Conservation (phyloP, 2,888 invertebrate genomes). For the Megastigmus dorsalis region DNA sequence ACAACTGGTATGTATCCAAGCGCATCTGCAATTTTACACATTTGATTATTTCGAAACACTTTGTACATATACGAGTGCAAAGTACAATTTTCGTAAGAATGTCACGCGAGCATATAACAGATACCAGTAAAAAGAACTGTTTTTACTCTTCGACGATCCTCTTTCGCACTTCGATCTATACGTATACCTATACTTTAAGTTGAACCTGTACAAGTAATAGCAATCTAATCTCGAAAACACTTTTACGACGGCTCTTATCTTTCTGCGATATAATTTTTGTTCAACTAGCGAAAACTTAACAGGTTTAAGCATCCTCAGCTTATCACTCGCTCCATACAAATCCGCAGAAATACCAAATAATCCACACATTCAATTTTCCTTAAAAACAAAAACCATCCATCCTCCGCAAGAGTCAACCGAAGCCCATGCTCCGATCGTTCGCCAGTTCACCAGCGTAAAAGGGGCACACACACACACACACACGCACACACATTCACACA, state of each 20-base stretch:
- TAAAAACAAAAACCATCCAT: no score
- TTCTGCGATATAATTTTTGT: not conserved
- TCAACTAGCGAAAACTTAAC: not conserved
- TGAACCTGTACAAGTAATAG: no score
- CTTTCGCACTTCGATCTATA: not conserved
- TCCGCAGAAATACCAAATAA: no score
- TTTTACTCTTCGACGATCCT: not conserved
- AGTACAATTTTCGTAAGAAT: not conserved
- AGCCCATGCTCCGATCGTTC: no score
- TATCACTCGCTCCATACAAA: no score
- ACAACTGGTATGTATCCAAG: no score
- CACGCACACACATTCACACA: not conserved
- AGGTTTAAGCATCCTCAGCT: not conserved
- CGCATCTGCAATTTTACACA: no score
- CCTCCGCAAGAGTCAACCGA: not conserved
- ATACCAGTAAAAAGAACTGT: no score
- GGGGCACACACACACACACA: not conserved
- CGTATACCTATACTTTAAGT: no score
- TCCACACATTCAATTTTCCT: no score
- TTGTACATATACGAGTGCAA: constrained; percentile 1
- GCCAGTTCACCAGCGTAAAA: constrained; percentile 5
- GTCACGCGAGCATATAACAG: not conserved
- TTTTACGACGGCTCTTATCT: not conserved
- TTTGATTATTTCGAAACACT: no score
- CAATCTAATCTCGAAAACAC: no score